phyloP scores from a whole-genome alignment of 2,113 vertebrate genomes.

The Coreoperca whiteheadi region DNA sequence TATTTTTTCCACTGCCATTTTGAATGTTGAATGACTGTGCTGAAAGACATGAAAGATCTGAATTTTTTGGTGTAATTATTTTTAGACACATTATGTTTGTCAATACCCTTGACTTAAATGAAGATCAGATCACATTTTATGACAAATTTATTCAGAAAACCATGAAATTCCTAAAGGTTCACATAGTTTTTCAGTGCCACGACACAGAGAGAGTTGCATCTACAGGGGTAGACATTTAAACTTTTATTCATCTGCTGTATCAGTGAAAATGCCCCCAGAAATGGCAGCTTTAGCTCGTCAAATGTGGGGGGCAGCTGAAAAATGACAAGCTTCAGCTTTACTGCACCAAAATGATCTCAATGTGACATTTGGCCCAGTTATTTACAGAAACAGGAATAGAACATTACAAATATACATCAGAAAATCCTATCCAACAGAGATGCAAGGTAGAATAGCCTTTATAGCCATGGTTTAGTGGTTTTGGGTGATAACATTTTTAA shows the following conservation, averaged over 20 bases:
- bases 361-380: background rate
- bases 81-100: too few relatives aligned
- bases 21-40: too few relatives aligned
- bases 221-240: conserved; percentile 7
- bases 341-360: background rate
- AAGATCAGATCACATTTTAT: too few relatives aligned
- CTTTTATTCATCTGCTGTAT: background rate
- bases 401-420: background rate
- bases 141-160: too few relatives aligned
- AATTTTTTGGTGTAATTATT: too few relatives aligned
- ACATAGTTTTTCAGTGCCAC: too few relatives aligned
- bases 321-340: background rate
- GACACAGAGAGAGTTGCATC: background rate
- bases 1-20: too few relatives aligned
- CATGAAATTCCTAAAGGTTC: too few relatives aligned
- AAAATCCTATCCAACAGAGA: background rate
- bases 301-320: background rate
- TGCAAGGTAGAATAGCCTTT: background rate
- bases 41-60: too few relatives aligned
- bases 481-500: background rate
- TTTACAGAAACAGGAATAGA: background rate
- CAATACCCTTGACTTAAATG: too few relatives aligned
- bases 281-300: background rate
- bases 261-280: conserved; percentile 3
- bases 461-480: background rate